Evolutionary conservation across 2,888 invertebrate genomes (phyloP), one percentile per base, ranked within the genome.

Genomic region (Himalopsyche kuldschensis): DNA sequence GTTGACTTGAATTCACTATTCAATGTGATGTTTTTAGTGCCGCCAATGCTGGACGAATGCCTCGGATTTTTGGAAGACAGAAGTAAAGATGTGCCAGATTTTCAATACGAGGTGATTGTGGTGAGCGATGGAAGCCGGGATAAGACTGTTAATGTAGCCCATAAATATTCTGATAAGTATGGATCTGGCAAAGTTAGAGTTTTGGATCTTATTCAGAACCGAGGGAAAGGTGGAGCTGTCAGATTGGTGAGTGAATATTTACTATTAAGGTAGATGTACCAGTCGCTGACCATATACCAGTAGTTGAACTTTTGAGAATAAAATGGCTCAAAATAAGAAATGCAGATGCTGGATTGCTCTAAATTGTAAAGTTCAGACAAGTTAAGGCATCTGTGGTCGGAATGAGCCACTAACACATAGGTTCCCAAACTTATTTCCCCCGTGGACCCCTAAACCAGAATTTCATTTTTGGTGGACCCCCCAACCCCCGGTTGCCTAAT

Each of bases 211-310:
- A 92, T 95, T 69, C 94, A 95, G 88, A 99, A 99, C 91, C 93
- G 98, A 87, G 99, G 99, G 1, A 99, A 99, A 92, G 99, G 99
- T 55, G 99, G 99, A 76, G 99, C 99, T 81, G 97, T 99, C 0
- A 93, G 97, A 89, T 90, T 98, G 92, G 98, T 98, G 90, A 90
- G 91, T 89, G 55, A 41, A 15, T 41, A 41, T 41, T 41, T 11
- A 41, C 41, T n/a, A n/a, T n/a, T n/a, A n/a, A n/a, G n/a, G n/a
- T n/a, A n/a, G n/a, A n/a, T n/a, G n/a, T n/a, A n/a, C n/a, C n/a
- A n/a, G n/a, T n/a, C n/a, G n/a, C n/a, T n/a, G n/a, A n/a, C n/a
- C n/a, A n/a, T n/a, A n/a, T n/a, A n/a, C n/a, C n/a, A n/a, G n/a
- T n/a, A n/a, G n/a, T n/a, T n/a, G n/a, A n/a, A n/a, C n/a, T n/a